Conservation (phyloP, 2,797 vertebrate species). For the Xenopus petersii region DNA sequence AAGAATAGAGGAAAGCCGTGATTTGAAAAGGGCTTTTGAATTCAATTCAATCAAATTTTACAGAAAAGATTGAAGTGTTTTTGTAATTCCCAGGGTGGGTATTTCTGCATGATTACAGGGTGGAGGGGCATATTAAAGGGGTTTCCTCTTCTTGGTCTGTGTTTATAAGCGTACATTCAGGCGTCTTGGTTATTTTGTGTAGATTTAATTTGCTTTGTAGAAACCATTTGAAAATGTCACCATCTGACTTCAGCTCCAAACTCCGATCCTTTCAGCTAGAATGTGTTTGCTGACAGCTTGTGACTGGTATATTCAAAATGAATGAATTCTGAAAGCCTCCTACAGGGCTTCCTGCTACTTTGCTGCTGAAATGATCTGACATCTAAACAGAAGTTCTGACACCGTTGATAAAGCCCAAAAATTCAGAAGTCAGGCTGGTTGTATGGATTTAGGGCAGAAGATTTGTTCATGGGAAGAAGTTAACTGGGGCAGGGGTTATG, state of each 20-base stretch:
- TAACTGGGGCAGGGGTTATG: no score
- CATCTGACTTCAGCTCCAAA: constrained; percentile 8
- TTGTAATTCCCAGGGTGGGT: constrained; percentile 23
- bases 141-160: constrained; percentile 23
- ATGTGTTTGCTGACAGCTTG: not conserved
- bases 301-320: not conserved
- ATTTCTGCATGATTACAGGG: constrained; percentile 16
- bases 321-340: not conserved
- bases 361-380: not conserved
- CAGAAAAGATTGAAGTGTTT: constrained; percentile 27
- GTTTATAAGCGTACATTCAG: constrained; percentile 26
- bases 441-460: not conserved
- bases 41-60: constrained; percentile 12
- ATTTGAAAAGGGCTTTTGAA: constrained; percentile 15
- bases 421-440: not conserved
- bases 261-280: not conserved
- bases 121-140: constrained; percentile 21
- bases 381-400: constrained; percentile 1
- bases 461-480: constrained; percentile 3
- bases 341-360: not conserved
- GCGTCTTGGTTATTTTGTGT: constrained; percentile 7
- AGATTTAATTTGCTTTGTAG: constrained; percentile 14
- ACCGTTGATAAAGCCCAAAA: not conserved
- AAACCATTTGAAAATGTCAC: constrained; percentile 20
- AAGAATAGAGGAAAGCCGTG: not conserved